Evolutionary conservation across 2,888 invertebrate genomes (phyloP).

Genomic region (Polymixis flavicincta): DNA sequence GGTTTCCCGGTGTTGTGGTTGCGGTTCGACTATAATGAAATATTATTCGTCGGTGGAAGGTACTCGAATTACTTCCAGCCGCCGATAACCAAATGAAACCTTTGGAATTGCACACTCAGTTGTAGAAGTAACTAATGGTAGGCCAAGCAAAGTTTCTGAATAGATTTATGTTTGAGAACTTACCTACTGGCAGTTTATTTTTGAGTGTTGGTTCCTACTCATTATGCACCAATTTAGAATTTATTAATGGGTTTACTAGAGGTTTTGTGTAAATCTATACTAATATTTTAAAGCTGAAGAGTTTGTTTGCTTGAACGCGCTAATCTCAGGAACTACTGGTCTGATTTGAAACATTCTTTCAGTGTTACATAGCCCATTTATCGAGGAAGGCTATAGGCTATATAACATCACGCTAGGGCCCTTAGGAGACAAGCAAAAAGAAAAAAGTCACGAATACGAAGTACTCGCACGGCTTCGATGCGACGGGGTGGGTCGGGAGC

Average conservation of each 20-base stretch:
- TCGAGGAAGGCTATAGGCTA: too few relatives aligned
- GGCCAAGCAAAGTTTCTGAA: background rate
- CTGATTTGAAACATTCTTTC: too few relatives aligned
- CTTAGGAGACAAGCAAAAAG: too few relatives aligned
- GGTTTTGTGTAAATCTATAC: background rate
- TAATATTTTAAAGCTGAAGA: too few relatives aligned
- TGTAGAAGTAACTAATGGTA: conserved; percentile 8
- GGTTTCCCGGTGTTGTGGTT: conserved; percentile 79
- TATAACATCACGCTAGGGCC: too few relatives aligned
- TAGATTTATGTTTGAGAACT: background rate
- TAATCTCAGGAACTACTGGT: too few relatives aligned
- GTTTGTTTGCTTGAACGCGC: too few relatives aligned
- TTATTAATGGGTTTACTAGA: background rate
- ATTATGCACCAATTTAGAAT: background rate
- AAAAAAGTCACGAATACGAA: too few relatives aligned
- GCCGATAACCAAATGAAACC: conserved; percentile 70
- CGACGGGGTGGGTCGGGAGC: too few relatives aligned
- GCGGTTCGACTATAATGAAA: conserved; percentile 73
- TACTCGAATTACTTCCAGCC: conserved; percentile 69
- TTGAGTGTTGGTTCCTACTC: background rate
- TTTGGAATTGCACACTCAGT: conserved; percentile 52
- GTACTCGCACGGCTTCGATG: too few relatives aligned
- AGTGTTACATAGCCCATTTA: too few relatives aligned
- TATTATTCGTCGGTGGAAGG: conserved; percentile 73
- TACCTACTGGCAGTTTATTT: background rate